Evolutionary conservation across 2,113 vertebrate species (phyloP).

Genomic region (Osmerus mordax): DNA sequence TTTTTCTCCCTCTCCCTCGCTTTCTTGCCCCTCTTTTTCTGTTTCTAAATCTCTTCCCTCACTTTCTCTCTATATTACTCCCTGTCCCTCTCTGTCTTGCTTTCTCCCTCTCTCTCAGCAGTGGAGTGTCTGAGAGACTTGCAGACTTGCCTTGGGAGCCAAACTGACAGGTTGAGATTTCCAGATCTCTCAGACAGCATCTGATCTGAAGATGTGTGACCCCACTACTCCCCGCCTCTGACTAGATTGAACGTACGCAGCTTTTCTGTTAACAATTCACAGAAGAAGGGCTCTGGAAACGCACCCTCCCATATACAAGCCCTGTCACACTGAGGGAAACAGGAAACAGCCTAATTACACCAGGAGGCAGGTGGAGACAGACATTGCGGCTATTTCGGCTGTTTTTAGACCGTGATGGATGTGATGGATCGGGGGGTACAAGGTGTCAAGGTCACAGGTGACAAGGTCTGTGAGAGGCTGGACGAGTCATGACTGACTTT

Average conservation of each 20-base stretch:
- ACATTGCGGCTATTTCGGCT: too few relatives aligned
- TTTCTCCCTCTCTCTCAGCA: slow-evolving; percentile 3
- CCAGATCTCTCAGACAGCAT: not conserved
- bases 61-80: not conserved
- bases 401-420: too few relatives aligned
- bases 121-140: slow-evolving; percentile 1
- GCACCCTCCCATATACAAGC: too few relatives aligned
- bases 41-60: not conserved
- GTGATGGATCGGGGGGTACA: too few relatives aligned
- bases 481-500: too few relatives aligned
- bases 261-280: too few relatives aligned
- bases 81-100: not conserved
- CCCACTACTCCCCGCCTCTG: slow-evolving; percentile 8
- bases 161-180: not conserved
- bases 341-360: too few relatives aligned
- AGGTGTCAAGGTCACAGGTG: too few relatives aligned
- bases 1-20: slow-evolving; percentile 22
- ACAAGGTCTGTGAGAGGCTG: too few relatives aligned
- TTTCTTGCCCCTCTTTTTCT: slow-evolving; percentile 20
- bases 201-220: slow-evolving; percentile 24
- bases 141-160: slow-evolving; percentile 4
- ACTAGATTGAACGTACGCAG: slow-evolving; percentile 2
- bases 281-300: too few relatives aligned
- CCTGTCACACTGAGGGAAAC: too few relatives aligned
- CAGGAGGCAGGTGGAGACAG: too few relatives aligned